A percentile compares a stretch with the other conserved stretches of the same genome.
Evolutionary conservation across 2,797 vertebrate species (phyloP).

Genomic region (Pipistrellus pygmaeus): DNA sequence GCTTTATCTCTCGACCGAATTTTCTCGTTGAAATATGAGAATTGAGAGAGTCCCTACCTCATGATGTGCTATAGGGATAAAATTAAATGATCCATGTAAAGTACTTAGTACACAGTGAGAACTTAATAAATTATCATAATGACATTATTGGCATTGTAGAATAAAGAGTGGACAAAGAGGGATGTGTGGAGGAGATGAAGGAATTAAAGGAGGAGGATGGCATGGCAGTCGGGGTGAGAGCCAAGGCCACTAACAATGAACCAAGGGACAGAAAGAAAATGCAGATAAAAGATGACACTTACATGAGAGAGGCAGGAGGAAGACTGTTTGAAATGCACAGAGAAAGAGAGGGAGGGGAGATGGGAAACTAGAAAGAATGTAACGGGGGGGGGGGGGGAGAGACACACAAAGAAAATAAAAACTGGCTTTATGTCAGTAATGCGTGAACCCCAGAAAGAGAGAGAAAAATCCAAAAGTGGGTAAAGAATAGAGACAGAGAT

Average conservation of each 20-base stretch:
- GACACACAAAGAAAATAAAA: background rate
- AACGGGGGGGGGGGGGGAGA: background rate
- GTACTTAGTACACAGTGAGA: constrained; percentile 38
- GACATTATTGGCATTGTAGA: constrained; percentile 23
- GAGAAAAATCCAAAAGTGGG: background rate
- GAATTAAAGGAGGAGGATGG: background rate
- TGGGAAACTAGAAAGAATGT: background rate
- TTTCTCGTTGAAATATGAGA: constrained; percentile 47
- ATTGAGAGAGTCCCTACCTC: background rate
- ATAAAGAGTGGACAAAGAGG: background rate
- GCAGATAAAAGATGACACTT: background rate
- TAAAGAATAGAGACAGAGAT: background rate
- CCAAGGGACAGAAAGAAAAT: background rate
- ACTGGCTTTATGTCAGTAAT: background rate
- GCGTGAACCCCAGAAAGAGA: background rate
- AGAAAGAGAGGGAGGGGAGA: background rate
- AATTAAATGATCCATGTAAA: constrained; percentile 47
- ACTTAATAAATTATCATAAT: constrained; percentile 34
- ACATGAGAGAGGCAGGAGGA: background rate
- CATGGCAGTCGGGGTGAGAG: background rate
- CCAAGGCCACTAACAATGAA: background rate
- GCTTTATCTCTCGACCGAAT: constrained; percentile 1
- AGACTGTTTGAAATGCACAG: background rate
- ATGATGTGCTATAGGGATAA: constrained; percentile 1
- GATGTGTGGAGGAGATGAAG: background rate